These are phyloP conservation scores for Drosophila nigrodunni DNA, from an alignment of 1,140 invertebrate species.

Conservation along the genomic window DNA sequence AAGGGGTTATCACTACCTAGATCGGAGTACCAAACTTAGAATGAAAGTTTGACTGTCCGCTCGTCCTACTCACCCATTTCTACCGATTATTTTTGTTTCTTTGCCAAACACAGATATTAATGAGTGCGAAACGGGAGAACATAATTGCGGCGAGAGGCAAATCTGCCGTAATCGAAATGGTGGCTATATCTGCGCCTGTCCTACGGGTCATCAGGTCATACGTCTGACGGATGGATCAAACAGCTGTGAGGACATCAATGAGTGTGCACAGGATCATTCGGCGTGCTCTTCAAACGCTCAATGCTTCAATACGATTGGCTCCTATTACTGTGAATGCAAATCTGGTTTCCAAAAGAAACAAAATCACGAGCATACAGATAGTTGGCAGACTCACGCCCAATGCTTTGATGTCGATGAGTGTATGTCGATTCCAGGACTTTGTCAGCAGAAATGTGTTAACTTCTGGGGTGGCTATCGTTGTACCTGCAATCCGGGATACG, in stretches of 20 bases:
- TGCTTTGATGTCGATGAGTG: constrained; percentile 90
- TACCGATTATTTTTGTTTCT: too few species aligned
- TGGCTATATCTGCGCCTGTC: constrained; percentile 91
- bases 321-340: constrained; percentile 92
- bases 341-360: constrained; percentile 88
- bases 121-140: constrained; percentile 88
- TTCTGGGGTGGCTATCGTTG: constrained; percentile 93
- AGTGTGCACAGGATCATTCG: constrained; percentile 88
- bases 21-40: too few species aligned
- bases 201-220: constrained; percentile 87
- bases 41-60: too few species aligned
- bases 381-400: constrained; percentile 75
- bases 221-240: constrained; percentile 85
- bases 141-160: constrained; percentile 89
- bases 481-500: constrained; percentile 90
- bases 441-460: constrained; percentile 94
- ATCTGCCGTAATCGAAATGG: constrained; percentile 91
- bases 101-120: constrained; percentile 86
- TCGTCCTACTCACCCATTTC: too few species aligned
- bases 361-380: constrained; percentile 22
- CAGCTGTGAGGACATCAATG: constrained; percentile 94
- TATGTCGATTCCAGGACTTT: constrained; percentile 87
- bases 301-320: constrained; percentile 93
- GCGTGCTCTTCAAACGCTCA: constrained; percentile 87
- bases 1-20: too few species aligned